Evolutionary conservation across 2,113 vertebrate species (phyloP).

Genomic region (Carettochelys insculpta): DNA sequence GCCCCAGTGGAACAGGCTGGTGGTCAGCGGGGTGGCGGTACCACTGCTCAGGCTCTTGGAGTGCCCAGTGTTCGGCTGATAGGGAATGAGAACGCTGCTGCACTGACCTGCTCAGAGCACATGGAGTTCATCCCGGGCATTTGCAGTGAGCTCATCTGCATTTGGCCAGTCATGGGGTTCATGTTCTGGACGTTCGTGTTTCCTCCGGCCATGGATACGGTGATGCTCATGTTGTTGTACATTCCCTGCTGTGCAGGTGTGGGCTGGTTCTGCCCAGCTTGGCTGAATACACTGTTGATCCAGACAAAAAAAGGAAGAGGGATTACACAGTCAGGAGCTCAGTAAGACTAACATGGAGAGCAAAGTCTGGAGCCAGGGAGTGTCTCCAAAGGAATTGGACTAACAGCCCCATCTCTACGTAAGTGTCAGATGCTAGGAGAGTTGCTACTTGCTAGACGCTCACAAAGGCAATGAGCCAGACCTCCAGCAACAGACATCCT

Average conservation of each 20-base stretch:
- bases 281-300: constrained; percentile 85
- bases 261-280: constrained; percentile 80
- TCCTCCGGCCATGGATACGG: constrained; percentile 93
- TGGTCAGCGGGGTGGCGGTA: accelerated
- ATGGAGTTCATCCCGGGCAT: constrained; percentile 85
- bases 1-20: background rate
- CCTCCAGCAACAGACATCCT: background rate
- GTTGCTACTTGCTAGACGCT: background rate
- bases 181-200: constrained; percentile 84
- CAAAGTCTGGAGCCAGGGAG: no score
- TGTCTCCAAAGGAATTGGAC: background rate
- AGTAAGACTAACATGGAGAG: background rate
- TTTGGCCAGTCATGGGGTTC: constrained; percentile 87
- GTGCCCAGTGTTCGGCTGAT: background rate
- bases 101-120: constrained; percentile 92
- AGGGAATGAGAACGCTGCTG: accelerated
- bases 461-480: background rate
- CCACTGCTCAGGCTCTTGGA: background rate
- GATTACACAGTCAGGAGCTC: constrained; percentile 18
- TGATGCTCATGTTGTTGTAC: constrained; percentile 99
- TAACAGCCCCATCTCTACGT: background rate
- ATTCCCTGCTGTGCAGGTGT: constrained; percentile 87
- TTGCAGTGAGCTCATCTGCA: constrained; percentile 88
- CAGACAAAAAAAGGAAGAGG: constrained; percentile 34
- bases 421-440: background rate